phyloP scores from a whole-genome alignment of 2,888 invertebrate genomes.

The Sinotaia quadrata region DNA sequence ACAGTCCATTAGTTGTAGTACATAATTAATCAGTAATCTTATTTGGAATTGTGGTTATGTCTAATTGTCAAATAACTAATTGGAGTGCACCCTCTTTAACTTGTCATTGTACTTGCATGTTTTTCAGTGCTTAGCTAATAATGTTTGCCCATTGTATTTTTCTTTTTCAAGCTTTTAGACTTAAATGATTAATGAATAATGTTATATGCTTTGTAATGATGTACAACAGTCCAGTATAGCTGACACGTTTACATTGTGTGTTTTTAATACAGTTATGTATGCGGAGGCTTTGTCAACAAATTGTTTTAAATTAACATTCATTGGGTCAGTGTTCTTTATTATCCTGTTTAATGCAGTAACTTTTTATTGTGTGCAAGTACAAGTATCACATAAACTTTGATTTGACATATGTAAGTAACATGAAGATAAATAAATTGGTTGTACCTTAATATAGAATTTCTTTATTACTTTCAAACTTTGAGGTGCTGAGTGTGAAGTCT shows the following conservation, averaged over 20 bases:
- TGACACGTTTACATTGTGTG: constrained; percentile 25
- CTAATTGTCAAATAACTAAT: too few species aligned
- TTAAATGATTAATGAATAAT: constrained; percentile 17
- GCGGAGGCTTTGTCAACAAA: constrained; percentile 27
- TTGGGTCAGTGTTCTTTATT: constrained; percentile 27
- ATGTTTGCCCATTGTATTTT: constrained; percentile 10
- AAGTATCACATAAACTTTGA: constrained; percentile 23
- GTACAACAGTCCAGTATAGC: constrained; percentile 18
- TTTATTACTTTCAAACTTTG: too few species aligned
- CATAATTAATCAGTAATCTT: too few species aligned
- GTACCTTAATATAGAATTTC: neutral
- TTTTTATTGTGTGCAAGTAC: constrained; percentile 17
- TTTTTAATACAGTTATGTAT: constrained; percentile 21
- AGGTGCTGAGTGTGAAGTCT: too few species aligned
- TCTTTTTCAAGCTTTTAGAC: constrained; percentile 16
- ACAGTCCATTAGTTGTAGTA: neutral
- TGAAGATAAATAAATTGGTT: constrained; percentile 30
- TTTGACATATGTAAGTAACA: constrained; percentile 23
- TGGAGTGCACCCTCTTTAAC: constrained; percentile 18
- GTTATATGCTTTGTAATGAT: constrained; percentile 26
- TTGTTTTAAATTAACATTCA: constrained; percentile 14
- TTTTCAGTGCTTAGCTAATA: neutral
- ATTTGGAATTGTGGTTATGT: too few species aligned
- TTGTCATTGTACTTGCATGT: constrained; percentile 14
- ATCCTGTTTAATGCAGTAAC: constrained; percentile 11